Base-by-base conservation (phyloP, 2,888 invertebrate genomes). In the Diplolepis rosae region DNA sequence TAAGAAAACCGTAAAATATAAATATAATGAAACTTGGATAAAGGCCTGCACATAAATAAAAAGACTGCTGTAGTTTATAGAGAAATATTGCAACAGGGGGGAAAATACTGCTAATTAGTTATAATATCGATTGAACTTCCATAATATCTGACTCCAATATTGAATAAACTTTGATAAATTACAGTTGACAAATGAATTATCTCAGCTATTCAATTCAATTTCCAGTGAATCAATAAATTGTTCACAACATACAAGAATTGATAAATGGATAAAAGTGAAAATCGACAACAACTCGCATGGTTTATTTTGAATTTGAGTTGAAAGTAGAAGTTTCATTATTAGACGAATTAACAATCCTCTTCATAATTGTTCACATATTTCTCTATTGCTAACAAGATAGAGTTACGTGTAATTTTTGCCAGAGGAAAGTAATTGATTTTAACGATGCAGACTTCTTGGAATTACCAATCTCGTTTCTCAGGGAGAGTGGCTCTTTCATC, bases 11-110 rank as follows among this genome's bases (percentile, higher is more conserved):
- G n/a, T 52, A 27, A 52, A 52, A 28, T 15, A 7, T 27, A 24
- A 52, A 28, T 28, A 7, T 52, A 52, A 27, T 52, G 27, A 52
- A 52, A 52, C 51, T 24, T 52, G 51, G 28, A 52, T 28, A 13
- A 28, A 28, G 28, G 51, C 27, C n/a, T 52, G 13, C 9, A 52
- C n/a, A 24, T 6, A 27, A 52, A 52, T 28, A 52, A 52, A 6
- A 52, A 52, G 27, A 6, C 28, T 28, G 28, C 28, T n/a, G 18
- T 45, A 15, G n/a, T 27, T 52, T 45, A 6, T 15, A 28, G 15
- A 28, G 27, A 27, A 27, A 27, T 52, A 52, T 27, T 27, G n/a
- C n/a, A 7, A 39, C 6, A 28, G 13, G n/a, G n/a, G 6, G 0
- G 28, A 27, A 52, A 7, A 52, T 50, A 24, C 13, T 50, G 50